Percentiles rank a stretch among this genome's conserved stretches.
Conservation (phyloP, 2,797 vertebrate genomes). For the Tenualosa ilisha region DNA sequence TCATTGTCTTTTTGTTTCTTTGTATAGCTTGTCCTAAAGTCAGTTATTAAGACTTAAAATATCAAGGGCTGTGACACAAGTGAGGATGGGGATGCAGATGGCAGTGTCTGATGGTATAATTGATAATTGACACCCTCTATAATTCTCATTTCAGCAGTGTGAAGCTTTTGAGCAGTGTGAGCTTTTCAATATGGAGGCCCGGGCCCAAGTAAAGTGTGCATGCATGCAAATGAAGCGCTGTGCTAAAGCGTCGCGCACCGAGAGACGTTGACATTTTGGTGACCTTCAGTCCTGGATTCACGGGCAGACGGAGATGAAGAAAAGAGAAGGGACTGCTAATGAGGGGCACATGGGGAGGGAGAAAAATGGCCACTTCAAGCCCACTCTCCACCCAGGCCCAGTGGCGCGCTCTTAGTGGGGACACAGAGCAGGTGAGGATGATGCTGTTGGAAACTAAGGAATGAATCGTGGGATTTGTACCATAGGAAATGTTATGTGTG, state of each 20-base stretch:
- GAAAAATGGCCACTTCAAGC: neutral
- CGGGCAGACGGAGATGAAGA: conserved; percentile 46
- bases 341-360: conserved; percentile 40
- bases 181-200: conserved; percentile 28
- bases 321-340: conserved; percentile 56
- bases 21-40: neutral
- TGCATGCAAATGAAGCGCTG: conserved; percentile 52
- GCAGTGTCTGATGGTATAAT: conserved; percentile 30
- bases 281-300: conserved; percentile 58
- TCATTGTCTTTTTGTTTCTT: neutral
- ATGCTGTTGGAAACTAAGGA: neutral
- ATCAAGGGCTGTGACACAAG: neutral
- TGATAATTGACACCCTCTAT: conserved; percentile 42
- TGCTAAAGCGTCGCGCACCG: conserved; percentile 44
- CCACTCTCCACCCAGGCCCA: neutral
- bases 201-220: conserved; percentile 47
- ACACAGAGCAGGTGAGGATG: neutral
- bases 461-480: neutral
- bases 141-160: conserved; percentile 46
- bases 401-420: neutral
- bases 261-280: conserved; percentile 57
- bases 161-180: neutral
- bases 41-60: neutral
- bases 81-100: neutral
- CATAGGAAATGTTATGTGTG: neutral